Percentiles rank a stretch among this genome's conserved stretches.
Evolutionary conservation across 2,888 invertebrate species (phyloP).

Genomic region (Parasteatoda lunata): DNA sequence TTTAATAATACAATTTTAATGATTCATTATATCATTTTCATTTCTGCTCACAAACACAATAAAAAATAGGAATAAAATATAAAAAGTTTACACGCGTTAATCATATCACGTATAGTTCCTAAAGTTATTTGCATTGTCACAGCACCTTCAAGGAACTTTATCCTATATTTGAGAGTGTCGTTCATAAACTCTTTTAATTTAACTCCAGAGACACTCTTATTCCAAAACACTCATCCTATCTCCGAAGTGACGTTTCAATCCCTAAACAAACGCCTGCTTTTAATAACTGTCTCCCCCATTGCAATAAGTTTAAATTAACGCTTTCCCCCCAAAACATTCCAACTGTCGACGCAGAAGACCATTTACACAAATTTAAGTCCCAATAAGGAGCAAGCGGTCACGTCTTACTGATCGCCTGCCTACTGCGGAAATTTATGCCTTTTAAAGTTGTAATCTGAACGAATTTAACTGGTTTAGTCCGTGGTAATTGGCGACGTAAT

Average conservation of each 20-base stretch:
- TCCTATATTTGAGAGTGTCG: too few species aligned
- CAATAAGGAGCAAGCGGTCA: slow-evolving; percentile 23
- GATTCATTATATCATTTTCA: too few species aligned
- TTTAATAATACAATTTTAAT: too few species aligned
- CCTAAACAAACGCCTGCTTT: not conserved
- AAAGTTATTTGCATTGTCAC: too few species aligned
- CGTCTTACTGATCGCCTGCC: not conserved
- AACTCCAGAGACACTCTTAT: too few species aligned
- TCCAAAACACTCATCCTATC: not conserved
- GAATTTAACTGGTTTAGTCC: not conserved
- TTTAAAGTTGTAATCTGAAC: not conserved
- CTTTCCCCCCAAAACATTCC: slow-evolving; percentile 2
- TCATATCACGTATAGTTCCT: too few species aligned
- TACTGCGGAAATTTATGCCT: not conserved
- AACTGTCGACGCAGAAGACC: slow-evolving; percentile 15
- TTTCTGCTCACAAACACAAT: too few species aligned
- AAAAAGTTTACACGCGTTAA: too few species aligned
- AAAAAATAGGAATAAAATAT: too few species aligned
- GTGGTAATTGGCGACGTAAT: slow-evolving; percentile 16
- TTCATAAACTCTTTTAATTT: too few species aligned
- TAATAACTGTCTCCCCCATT: not conserved
- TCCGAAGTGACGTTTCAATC: not conserved
- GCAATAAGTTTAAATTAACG: not conserved
- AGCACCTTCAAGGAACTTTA: too few species aligned
- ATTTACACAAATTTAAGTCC: slow-evolving; percentile 42